Conservation (phyloP, 2,113 vertebrate species). For the Hyaena hyaena region DNA sequence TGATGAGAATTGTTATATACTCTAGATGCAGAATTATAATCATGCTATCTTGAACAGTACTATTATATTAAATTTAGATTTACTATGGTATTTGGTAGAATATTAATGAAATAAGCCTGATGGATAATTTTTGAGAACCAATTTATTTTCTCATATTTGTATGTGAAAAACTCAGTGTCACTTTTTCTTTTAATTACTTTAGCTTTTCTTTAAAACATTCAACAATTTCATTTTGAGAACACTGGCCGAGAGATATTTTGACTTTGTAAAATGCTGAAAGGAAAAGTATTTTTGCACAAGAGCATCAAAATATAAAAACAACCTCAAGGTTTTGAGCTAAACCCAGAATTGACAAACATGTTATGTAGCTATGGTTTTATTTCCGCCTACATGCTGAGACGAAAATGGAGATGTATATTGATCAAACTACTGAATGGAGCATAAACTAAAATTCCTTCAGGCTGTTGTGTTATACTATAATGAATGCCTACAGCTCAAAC, state of each 20-base stretch:
- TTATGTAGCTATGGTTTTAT: constrained; percentile 39
- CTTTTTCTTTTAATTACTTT: neutral
- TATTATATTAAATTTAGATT: neutral
- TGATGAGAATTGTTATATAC: neutral
- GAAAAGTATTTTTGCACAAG: constrained; percentile 40
- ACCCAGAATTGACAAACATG: constrained; percentile 32
- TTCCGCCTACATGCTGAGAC: constrained; percentile 30
- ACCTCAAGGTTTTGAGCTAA: constrained; percentile 38
- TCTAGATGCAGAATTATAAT: neutral
- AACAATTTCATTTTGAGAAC: neutral
- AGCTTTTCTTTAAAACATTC: neutral
- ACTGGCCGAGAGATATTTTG: neutral
- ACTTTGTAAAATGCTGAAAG: constrained; percentile 18
- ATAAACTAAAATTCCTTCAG: constrained; percentile 27
- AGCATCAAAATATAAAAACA: constrained; percentile 47
- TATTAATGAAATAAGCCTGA: neutral
- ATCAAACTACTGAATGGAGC: constrained; percentile 36
- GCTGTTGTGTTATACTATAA: neutral
- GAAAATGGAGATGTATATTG: constrained; percentile 52
- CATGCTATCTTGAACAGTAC: neutral
- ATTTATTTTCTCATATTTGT: neutral
- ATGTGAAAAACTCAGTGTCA: neutral
- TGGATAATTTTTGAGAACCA: neutral
- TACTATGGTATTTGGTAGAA: neutral
- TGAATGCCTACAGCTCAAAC: neutral